A percentile compares a stretch with the other conserved stretches of the same genome.
phyloP scores from a whole-genome alignment of 1,140 invertebrate species.

The Pachyrhynchus sulphureomaculatus region DNA sequence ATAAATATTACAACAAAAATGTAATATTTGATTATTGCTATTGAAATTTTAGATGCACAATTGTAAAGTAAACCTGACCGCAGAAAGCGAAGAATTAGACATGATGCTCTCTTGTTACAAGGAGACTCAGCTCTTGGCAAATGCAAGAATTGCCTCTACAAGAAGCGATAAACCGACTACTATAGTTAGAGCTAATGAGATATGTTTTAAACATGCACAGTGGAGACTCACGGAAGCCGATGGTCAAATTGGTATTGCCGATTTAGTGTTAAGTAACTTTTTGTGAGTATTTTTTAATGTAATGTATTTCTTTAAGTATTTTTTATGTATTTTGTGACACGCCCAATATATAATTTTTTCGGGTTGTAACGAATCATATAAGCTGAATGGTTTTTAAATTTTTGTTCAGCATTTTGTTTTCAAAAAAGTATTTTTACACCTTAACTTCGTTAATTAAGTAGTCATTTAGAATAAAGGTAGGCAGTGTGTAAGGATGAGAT shows the following conservation, averaged over 20 bases:
- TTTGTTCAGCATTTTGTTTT: no score
- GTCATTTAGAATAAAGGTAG: no score
- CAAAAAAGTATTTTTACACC: no score
- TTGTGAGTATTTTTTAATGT: constrained; percentile 60
- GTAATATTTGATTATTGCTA: no score
- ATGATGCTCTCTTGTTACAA: constrained; percentile 89
- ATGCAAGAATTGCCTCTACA: constrained; percentile 58
- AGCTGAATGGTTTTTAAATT: no score
- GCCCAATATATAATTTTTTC: no score
- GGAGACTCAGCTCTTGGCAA: constrained; percentile 73
- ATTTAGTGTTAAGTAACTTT: constrained; percentile 94
- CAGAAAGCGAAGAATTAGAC: constrained; percentile 88
- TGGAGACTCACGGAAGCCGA: constrained; percentile 97
- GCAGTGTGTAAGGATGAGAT: no score
- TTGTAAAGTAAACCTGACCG: constrained; percentile 85
- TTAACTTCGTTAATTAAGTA: no score
- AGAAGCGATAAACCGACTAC: constrained; percentile 67
- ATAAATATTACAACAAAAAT: no score
- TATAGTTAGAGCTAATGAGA: constrained; percentile 89
- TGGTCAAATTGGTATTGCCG: constrained; percentile 95
- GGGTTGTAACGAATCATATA: no score
- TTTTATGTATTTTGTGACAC: no score
- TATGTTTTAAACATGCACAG: constrained; percentile 98
- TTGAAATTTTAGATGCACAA: constrained; percentile 68
- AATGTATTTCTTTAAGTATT: not conserved